Evolutionary conservation across 2,888 invertebrate species (phyloP).

Genomic region (Synergus umbraculus): DNA sequence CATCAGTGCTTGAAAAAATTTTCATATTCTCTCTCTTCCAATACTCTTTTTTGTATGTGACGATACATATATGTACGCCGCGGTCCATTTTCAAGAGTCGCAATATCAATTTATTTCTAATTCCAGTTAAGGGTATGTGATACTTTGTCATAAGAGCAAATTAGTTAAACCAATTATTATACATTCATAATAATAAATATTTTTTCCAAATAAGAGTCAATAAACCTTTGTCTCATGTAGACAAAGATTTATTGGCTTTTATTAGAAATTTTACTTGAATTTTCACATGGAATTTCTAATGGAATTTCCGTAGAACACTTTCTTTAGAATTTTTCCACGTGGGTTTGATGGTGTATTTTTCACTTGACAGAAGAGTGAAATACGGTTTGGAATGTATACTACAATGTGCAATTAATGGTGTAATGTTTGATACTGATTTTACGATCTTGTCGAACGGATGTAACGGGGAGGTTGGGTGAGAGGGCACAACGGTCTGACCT

Average conservation of each 20-base stretch:
- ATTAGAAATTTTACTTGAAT: no score
- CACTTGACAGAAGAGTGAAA: background rate
- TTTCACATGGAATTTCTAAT: no score
- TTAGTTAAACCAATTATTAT: no score
- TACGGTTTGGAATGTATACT: background rate
- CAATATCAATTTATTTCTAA: background rate
- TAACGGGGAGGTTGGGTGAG: slow-evolving; percentile 8
- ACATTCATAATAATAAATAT: no score
- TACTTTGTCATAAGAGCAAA: no score
- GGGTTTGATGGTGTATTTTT: no score
- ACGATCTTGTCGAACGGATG: slow-evolving; percentile 28
- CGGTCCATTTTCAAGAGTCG: background rate
- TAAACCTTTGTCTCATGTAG: no score
- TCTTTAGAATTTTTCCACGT: no score
- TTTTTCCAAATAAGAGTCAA: no score
- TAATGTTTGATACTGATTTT: slow-evolving; percentile 25
- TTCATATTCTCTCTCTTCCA: background rate
- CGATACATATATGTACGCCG: background rate
- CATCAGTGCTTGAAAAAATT: slow-evolving; percentile 11
- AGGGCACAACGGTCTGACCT: slow-evolving; percentile 26
- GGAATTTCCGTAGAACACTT: no score
- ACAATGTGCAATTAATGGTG: background rate
- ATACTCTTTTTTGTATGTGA: background rate
- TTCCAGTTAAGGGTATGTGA: no score
- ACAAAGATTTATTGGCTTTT: no score